Percentiles rank a stretch among this genome's conserved stretches.
These are phyloP conservation scores for Platycheirus rosarum DNA, from an alignment of 2,888 invertebrate genomes.

Conservation along the genomic window DNA sequence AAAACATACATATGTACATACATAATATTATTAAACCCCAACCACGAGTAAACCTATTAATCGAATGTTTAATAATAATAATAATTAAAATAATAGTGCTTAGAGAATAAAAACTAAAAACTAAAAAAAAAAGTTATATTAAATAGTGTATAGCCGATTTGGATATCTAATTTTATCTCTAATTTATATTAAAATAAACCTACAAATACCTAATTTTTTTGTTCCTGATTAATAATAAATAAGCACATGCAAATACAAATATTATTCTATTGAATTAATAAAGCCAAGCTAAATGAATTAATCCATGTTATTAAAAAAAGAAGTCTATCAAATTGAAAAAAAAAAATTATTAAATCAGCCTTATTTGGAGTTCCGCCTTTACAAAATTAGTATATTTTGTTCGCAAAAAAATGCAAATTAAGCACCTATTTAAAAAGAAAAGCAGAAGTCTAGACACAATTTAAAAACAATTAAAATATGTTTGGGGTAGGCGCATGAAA, in stretches of 20 bases:
- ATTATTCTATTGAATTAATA: constrained; percentile 1
- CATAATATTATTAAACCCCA: neutral
- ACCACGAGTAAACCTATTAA: neutral
- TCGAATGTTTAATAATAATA: neutral
- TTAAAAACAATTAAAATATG: too few species aligned
- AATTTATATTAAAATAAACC: neutral
- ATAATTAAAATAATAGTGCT: neutral
- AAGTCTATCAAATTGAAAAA: neutral
- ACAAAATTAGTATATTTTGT: too few species aligned
- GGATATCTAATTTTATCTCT: too few species aligned
- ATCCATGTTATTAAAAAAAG: too few species aligned
- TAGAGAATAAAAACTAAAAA: neutral
- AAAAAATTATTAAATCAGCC: too few species aligned
- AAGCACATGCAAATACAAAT: neutral
- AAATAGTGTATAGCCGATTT: too few species aligned
- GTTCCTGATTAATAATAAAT: constrained; percentile 13
- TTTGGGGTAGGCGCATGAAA: too few species aligned
- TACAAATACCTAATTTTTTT: neutral
- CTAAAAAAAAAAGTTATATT: neutral
- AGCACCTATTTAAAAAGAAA: too few species aligned
- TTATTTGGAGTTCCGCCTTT: too few species aligned
- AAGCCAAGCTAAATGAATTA: neutral
- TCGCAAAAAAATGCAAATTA: too few species aligned
- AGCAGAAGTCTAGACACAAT: too few species aligned
- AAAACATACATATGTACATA: neutral